These are phyloP conservation scores for Scaptomyza hsui DNA, from an alignment of 1,140 invertebrate species.

Conservation along the genomic window DNA sequence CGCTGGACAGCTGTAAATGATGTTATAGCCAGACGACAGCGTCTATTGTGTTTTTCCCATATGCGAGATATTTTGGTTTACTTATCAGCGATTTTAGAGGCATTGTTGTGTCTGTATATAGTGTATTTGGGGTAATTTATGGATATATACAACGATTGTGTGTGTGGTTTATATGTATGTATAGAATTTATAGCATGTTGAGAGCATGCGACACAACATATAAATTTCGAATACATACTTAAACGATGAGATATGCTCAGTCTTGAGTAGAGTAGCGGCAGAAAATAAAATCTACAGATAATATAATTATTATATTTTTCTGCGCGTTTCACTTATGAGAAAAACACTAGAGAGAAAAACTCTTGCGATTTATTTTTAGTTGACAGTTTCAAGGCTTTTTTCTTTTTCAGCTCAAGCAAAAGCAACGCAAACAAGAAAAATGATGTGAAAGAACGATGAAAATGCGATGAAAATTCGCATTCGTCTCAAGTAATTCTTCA, in stretches of 20 bases:
- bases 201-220: constrained; percentile 45
- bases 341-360: constrained; percentile 21
- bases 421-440: constrained; percentile 46
- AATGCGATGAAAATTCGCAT: constrained; percentile 54
- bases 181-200: constrained; percentile 47
- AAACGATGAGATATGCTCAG: constrained; percentile 16
- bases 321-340: constrained; percentile 14
- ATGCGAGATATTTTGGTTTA: constrained; percentile 17
- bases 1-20: constrained; percentile 26
- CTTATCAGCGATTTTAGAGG: constrained; percentile 40
- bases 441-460: constrained; percentile 25
- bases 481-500: constrained; percentile 23
- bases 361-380: constrained; percentile 81
- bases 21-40: constrained; percentile 11
- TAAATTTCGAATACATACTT: constrained; percentile 55
- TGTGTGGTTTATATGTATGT: constrained; percentile 23
- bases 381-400: constrained; percentile 79
- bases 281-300: constrained; percentile 55
- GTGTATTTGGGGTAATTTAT: constrained; percentile 37
- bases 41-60: constrained; percentile 55
- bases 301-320: constrained; percentile 72
- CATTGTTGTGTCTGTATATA: constrained; percentile 28
- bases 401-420: constrained; percentile 33
- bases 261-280: constrained; percentile 34
- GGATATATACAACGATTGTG: too few relatives aligned